phyloP scores from a whole-genome alignment of 2,888 invertebrate species.

The Chymomyza procnemis region DNA sequence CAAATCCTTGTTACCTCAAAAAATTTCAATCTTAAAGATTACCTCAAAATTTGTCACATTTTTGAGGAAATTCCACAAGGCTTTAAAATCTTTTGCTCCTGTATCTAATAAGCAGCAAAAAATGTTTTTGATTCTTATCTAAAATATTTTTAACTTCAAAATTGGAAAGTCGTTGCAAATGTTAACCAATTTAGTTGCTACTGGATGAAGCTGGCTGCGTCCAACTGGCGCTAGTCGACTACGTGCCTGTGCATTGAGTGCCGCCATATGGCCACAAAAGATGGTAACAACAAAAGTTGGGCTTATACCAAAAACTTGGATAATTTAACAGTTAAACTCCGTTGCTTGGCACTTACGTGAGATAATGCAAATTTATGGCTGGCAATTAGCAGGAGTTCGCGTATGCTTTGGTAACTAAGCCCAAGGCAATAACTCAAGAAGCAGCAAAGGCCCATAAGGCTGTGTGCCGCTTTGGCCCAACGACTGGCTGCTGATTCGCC shows the following conservation, averaged over 20 bases:
- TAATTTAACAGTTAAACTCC: conserved; percentile 56
- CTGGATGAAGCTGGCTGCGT: no score
- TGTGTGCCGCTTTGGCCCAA: conserved; percentile 19
- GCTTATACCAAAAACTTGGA: conserved; percentile 46
- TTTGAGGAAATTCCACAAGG: background rate
- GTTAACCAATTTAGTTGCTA: background rate
- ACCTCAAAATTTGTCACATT: background rate
- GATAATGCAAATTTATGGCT: conserved; percentile 70
- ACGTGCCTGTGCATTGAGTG: conserved; percentile 68
- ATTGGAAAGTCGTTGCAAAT: background rate
- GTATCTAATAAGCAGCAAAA: background rate
- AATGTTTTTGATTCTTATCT: background rate
- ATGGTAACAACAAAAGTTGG: conserved; percentile 58
- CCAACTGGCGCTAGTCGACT: conserved; percentile 22
- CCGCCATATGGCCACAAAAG: conserved; percentile 61
- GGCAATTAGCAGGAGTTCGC: conserved; percentile 64
- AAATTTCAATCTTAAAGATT: background rate
- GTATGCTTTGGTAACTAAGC: conserved; percentile 53
- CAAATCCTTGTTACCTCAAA: no score
- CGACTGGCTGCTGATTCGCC: conserved; percentile 1
- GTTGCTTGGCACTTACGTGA: conserved; percentile 49
- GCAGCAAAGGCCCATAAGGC: background rate
- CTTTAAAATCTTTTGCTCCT: background rate
- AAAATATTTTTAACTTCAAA: background rate
- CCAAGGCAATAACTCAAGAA: conserved; percentile 56